A percentile compares a stretch with the other conserved stretches of the same genome.
These are phyloP conservation scores for Nymphicus hollandicus DNA, from an alignment of 2,113 vertebrate species.

Conservation along the genomic window DNA sequence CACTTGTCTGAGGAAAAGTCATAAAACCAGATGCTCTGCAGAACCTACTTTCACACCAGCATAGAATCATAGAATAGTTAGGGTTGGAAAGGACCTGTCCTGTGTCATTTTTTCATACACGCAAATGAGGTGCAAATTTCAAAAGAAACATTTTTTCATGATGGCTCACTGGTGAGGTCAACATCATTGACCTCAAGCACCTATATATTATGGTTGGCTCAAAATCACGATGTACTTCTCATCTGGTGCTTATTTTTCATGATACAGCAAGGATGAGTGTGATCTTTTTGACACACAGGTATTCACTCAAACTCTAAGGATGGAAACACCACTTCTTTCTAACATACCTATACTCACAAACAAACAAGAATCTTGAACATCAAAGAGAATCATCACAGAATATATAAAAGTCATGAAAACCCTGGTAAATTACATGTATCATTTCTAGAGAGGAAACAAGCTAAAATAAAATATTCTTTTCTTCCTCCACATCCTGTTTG, in stretches of 20 bases:
- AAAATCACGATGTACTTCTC: background rate
- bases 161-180: background rate
- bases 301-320: background rate
- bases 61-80: no score
- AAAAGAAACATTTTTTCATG: background rate
- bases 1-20: background rate
- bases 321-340: background rate
- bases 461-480: background rate
- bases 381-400: background rate
- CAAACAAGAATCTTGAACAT: background rate
- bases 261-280: background rate
- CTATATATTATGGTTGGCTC: background rate
- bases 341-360: background rate
- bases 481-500: background rate
- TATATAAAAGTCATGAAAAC: background rate
- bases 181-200: background rate
- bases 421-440: background rate
- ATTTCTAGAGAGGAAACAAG: background rate
- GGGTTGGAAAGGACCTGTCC: no score
- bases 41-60: background rate
- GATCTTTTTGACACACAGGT: background rate
- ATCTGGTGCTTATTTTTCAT: background rate
- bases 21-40: background rate
- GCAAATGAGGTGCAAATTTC: background rate
- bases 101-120: background rate